These are phyloP conservation scores for Sthenelais limicola DNA, from an alignment of 2,888 invertebrate species.

Conservation along the genomic window DNA sequence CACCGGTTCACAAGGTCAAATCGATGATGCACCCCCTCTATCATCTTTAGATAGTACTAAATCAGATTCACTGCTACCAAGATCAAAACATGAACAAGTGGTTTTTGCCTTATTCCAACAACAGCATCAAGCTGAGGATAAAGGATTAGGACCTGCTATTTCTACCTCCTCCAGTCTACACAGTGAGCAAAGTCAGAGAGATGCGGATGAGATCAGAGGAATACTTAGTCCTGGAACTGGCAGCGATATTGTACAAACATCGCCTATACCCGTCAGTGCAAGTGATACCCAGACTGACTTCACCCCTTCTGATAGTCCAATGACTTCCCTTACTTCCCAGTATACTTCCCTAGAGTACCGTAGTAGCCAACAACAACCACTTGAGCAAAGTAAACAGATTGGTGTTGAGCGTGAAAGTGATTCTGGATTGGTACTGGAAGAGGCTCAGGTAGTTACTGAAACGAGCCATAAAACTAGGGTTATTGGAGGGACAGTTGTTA, in stretches of 20 bases:
- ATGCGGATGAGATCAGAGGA: slow-evolving; percentile 24
- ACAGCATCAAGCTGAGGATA: too few species aligned
- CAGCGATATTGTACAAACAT: not conserved
- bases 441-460: not conserved
- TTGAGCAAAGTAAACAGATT: slow-evolving; percentile 2
- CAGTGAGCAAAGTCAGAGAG: slow-evolving; percentile 5
- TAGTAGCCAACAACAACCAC: slow-evolving; percentile 17
- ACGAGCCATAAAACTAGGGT: too few species aligned
- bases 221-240: not conserved
- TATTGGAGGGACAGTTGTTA: too few species aligned
- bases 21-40: too few species aligned
- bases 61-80: too few species aligned
- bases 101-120: too few species aligned
- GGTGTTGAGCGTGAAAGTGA: not conserved
- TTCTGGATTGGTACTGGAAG: not conserved
- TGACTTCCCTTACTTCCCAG: not conserved
- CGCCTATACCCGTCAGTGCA: slow-evolving; percentile 1
- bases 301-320: slow-evolving; percentile 15
- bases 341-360: not conserved
- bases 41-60: too few species aligned
- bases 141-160: too few species aligned
- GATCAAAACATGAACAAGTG: too few species aligned
- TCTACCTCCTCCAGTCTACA: slow-evolving; percentile 18
- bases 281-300: slow-evolving; percentile 28
- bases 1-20: too few species aligned